Evolutionary conservation across 2,113 vertebrate genomes (phyloP).

Genomic region (Grammomys surdaster): DNA sequence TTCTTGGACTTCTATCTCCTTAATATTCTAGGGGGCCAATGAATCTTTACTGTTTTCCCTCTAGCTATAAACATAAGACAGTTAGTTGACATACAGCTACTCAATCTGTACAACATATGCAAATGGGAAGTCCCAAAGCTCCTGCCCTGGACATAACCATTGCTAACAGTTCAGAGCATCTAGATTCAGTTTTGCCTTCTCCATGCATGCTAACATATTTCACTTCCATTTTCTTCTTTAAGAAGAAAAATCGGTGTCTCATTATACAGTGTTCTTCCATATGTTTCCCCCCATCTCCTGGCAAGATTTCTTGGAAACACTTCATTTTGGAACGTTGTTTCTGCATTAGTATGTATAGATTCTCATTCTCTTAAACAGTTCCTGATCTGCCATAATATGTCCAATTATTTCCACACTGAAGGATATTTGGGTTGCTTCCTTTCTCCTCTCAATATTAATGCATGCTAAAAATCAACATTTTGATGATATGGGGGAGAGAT

Average conservation of each 20-base stretch:
- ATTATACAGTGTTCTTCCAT: constrained; percentile 8
- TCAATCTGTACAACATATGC: background rate
- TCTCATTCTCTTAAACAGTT: constrained; percentile 4
- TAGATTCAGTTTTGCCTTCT: constrained; percentile 46
- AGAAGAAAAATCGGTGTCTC: constrained; percentile 33
- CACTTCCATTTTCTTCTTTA: constrained; percentile 53
- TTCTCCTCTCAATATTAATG: constrained; percentile 4
- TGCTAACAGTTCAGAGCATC: constrained; percentile 13
- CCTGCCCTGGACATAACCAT: background rate
- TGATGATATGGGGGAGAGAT: background rate
- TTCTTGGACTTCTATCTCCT: background rate
- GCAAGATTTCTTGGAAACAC: constrained; percentile 36
- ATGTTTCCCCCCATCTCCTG: background rate
- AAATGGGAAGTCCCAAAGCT: background rate
- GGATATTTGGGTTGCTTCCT: background rate
- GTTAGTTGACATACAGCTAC: background rate
- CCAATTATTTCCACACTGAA: constrained; percentile 15
- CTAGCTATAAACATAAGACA: constrained; percentile 21
- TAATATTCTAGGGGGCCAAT: constrained; percentile 1
- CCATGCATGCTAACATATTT: constrained; percentile 42
- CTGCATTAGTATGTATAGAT: constrained; percentile 7
- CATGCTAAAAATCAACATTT: background rate
- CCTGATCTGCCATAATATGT: constrained; percentile 1
- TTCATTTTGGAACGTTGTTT: constrained; percentile 34
- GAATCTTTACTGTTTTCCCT: constrained; percentile 18